Percentiles rank a stretch among this genome's conserved stretches.
These are phyloP conservation scores for Necrosyrtes monachus DNA, from an alignment of 2,797 vertebrate genomes.

Conservation along the genomic window DNA sequence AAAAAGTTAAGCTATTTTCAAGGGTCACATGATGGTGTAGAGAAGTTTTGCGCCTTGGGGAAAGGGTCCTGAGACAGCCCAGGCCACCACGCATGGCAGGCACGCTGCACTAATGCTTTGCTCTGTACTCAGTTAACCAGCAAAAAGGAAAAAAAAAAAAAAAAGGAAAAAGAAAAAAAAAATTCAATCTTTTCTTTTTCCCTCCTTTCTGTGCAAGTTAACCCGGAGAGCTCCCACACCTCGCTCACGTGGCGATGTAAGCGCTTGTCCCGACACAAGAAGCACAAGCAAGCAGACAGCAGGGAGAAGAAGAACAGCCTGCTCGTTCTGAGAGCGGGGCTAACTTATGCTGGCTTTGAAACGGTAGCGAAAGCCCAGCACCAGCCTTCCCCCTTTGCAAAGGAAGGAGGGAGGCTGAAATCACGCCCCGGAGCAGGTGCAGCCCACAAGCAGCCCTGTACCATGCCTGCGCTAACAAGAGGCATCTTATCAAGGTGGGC, in stretches of 20 bases:
- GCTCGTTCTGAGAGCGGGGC: neutral
- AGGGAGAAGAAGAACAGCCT: neutral
- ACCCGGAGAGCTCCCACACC: neutral
- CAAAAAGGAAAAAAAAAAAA: neutral
- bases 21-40: neutral
- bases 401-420: neutral
- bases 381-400: neutral
- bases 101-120: rapidly evolving
- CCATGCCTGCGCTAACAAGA: rapidly evolving
- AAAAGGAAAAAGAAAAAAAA: neutral
- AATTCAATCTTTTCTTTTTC: neutral
- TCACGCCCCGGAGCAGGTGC: rapidly evolving
- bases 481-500: neutral
- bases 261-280: rapidly evolving
- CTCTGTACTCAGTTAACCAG: neutral
- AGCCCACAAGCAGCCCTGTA: neutral
- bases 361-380: neutral
- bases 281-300: neutral
- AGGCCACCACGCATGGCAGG: rapidly evolving
- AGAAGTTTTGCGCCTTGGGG: neutral
- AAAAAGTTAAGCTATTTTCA: neutral
- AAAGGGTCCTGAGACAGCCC: neutral
- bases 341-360: neutral
- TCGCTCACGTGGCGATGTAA: rapidly evolving
- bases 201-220: neutral